Base-by-base conservation (phyloP, 35 echinoderm and acorn worm genomes). In the Lytechinus variegatus region DNA sequence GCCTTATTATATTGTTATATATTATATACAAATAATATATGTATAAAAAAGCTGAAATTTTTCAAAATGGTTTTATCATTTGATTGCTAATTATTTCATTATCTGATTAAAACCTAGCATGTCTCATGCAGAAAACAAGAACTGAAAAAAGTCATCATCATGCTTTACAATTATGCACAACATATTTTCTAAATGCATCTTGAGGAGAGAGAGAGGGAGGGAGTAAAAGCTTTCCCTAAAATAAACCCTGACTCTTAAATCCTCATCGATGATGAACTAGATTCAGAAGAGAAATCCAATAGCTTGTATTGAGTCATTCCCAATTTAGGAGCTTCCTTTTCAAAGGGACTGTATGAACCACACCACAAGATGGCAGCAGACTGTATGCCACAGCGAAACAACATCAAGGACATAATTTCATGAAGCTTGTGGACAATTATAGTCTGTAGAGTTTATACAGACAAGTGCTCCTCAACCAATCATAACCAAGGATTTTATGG, bases 211-310 rank as follows among this genome's bases (percentile, higher is more conserved):
- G 56, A 9, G 56, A 13, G 56, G 56, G 56, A 13, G 56, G 56
- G 56, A 13, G 56, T 44, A 2, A 13, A 9, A 2, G 9, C 56
- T 58, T 13, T 10, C 56, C 14, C 66, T 79, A n/a, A n/a, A 79
- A 79, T 79, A 79, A 58, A 79, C 66, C 14, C 66, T 79, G 66
- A 79, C 66, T 79, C 66, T 79, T 79, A 71, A 71, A 24, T 79
- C 66, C n/a, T 5, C 66, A 79, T 19, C 21, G 66, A 24, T 79
- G 66, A 79, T n/a, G 66, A 24, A 16, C 66, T 24, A 79, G 19
- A 79, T 24, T 79, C 66, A 16, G 7, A 7, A 79, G 66, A 79
- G 66, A 79, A 58, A 79, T 79, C 66, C 66, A 79, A 79, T 79
- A 79, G n/a, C 66, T 14, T 19, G 16, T 24, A n/a, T 79, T 16